A percentile compares a stretch with the other conserved stretches of the same genome.
phyloP scores from a whole-genome alignment of 2,113 vertebrate genomes.

The Cololabis saira region DNA sequence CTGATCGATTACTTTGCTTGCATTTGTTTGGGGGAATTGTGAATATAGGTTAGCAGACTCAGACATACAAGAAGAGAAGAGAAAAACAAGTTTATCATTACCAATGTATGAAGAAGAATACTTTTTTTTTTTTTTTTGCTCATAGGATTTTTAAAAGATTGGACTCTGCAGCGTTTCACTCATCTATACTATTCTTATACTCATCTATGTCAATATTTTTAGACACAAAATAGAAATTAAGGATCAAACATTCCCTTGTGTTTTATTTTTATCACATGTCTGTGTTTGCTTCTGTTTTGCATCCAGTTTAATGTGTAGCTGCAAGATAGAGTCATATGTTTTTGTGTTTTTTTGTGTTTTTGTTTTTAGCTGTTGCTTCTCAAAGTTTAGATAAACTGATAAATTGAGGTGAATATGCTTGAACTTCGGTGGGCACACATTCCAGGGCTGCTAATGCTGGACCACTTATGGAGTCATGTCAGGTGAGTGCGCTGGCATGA shows the following conservation, averaged over 20 bases:
- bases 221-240: too few species aligned
- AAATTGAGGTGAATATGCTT: conserved; percentile 39
- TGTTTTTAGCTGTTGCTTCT: neutral
- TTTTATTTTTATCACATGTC: too few species aligned
- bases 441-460: conserved; percentile 49
- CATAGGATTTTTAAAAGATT: too few species aligned
- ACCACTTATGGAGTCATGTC: conserved; percentile 62
- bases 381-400: conserved; percentile 30
- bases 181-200: too few species aligned
- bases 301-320: neutral
- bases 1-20: neutral
- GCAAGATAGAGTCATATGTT: neutral
- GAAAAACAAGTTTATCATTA: neutral
- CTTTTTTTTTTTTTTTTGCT: too few species aligned
- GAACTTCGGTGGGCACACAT: conserved; percentile 53
- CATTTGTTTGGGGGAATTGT: conserved; percentile 8
- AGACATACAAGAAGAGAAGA: neutral
- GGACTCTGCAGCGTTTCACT: too few species aligned
- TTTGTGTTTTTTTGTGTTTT: neutral
- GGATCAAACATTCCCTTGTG: too few species aligned
- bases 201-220: too few species aligned
- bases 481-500: conserved; percentile 59
- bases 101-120: too few species aligned
- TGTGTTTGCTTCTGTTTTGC: too few species aligned
- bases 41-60: neutral